Conservation (phyloP, 1,140 invertebrate species). For the Hestina assimilis region DNA sequence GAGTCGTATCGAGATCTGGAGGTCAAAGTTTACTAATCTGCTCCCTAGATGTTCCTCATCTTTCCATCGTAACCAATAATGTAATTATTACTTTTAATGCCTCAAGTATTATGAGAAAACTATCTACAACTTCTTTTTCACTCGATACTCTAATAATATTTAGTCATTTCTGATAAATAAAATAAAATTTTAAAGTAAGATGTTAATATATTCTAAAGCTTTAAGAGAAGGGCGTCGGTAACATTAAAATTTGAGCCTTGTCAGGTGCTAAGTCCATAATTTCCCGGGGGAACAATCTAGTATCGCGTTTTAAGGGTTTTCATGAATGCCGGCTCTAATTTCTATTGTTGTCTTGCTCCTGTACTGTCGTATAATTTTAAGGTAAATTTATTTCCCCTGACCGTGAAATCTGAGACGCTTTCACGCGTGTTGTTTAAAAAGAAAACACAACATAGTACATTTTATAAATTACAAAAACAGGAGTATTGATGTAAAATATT, state of each 20-base stretch:
- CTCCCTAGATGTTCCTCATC: no score
- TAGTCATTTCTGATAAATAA: neutral
- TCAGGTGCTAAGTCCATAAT: constrained; percentile 77
- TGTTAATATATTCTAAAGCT: constrained; percentile 66
- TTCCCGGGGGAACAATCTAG: constrained; percentile 70
- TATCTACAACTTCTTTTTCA: no score
- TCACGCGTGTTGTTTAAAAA: neutral
- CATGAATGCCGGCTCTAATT: constrained; percentile 67
- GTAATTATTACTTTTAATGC: no score
- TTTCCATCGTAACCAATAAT: no score
- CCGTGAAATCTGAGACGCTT: constrained; percentile 29
- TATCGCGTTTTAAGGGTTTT: constrained; percentile 74
- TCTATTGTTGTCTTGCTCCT: constrained; percentile 39
- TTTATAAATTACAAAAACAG: no score
- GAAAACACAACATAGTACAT: no score
- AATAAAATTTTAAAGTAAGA: constrained; percentile 12
- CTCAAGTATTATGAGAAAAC: no score
- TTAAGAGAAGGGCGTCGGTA: constrained; percentile 41
- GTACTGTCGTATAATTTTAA: constrained; percentile 9
- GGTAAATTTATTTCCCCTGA: constrained; percentile 25
- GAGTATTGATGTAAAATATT: no score
- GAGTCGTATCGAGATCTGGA: no score
- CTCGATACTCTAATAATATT: no score
- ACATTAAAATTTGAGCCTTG: constrained; percentile 74
- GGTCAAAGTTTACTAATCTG: no score